Conservation (phyloP, 2,113 vertebrate species). For the Macquaria ambigua region DNA sequence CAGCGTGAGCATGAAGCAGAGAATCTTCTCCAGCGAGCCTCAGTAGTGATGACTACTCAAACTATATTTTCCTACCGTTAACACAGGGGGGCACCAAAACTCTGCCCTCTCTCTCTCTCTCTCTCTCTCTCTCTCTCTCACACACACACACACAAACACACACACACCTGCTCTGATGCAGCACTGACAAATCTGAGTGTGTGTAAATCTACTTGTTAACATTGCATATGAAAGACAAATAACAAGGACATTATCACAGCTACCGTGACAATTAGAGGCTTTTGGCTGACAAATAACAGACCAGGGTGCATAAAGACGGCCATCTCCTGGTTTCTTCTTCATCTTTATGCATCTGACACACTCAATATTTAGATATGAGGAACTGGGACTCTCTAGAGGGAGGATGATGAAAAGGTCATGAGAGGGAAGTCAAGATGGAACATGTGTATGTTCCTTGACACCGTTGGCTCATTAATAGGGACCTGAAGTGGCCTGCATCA, state of each 20-base stretch:
- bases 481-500: conserved; percentile 42
- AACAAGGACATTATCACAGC: neutral
- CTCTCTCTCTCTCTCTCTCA: conserved; percentile 21
- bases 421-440: conserved; percentile 3
- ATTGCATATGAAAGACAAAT: neutral
- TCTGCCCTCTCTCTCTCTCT: conserved; percentile 50
- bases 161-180: conserved; percentile 5
- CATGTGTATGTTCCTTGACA: conserved; percentile 26
- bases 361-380: neutral
- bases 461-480: conserved; percentile 23
- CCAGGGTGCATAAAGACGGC: neutral
- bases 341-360: conserved; percentile 1
- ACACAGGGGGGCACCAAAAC: conserved; percentile 83
- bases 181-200: neutral
- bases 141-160: conserved; percentile 4
- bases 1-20: neutral
- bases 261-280: conserved; percentile 2
- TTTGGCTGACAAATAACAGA: conserved; percentile 1
- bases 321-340: neutral
- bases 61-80: conserved; percentile 42
- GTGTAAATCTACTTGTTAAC: neutral
- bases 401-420: conserved; percentile 31
- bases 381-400: neutral
- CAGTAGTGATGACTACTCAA: neutral
- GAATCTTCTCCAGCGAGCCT: neutral